Evolutionary conservation across 2,113 vertebrate genomes (phyloP).

Genomic region (Ancistrus triradiatus): DNA sequence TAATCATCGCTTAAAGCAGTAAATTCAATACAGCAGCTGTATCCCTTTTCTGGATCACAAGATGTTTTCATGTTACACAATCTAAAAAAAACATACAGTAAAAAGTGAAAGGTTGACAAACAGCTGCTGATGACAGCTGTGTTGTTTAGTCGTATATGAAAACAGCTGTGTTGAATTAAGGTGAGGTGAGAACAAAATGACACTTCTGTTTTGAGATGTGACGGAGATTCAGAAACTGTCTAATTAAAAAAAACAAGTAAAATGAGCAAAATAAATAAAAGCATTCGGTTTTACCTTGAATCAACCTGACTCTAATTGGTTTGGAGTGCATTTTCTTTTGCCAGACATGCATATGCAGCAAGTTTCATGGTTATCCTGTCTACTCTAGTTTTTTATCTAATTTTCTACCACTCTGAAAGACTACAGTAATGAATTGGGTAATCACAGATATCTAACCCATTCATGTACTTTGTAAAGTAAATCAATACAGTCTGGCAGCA

Average conservation of each 20-base stretch:
- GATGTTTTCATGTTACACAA: too few species aligned
- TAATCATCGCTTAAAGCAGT: too few species aligned
- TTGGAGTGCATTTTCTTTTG: slow-evolving; percentile 36
- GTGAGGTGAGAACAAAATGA: not conserved
- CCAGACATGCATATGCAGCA: slow-evolving; percentile 29
- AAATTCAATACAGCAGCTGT: too few species aligned
- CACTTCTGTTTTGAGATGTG: not conserved
- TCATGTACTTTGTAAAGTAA: slow-evolving; percentile 70
- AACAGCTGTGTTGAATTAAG: not conserved
- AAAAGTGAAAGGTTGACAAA: too few species aligned
- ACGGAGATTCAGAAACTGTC: not conserved
- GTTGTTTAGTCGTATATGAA: too few species aligned
- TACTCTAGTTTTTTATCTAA: slow-evolving; percentile 63
- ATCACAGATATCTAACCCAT: slow-evolving; percentile 71
- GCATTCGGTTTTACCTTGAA: not conserved
- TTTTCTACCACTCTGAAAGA: slow-evolving; percentile 59
- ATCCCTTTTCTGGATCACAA: too few species aligned
- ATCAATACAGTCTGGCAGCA: slow-evolving; percentile 66
- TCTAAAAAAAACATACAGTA: too few species aligned
- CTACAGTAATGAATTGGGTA: slow-evolving; percentile 74
- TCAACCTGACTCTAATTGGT: slow-evolving; percentile 28
- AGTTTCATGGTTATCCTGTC: slow-evolving; percentile 37
- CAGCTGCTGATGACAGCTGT: too few species aligned
- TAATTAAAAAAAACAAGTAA: too few species aligned
- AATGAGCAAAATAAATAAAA: not conserved